phyloP scores from a whole-genome alignment of 2,888 invertebrate species.

The Eupithecia subfuscata region DNA sequence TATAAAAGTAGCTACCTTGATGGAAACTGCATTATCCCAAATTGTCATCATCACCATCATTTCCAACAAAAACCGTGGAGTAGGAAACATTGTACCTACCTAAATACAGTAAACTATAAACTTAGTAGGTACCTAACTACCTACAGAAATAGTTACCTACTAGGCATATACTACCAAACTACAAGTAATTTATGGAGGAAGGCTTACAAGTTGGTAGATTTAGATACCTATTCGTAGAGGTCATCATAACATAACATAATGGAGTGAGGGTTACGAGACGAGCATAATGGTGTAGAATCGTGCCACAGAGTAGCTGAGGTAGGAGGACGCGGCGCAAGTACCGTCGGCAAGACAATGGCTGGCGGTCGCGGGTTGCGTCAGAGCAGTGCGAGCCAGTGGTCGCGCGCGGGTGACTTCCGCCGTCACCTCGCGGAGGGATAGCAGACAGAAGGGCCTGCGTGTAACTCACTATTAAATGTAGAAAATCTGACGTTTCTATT shows the following conservation, averaged over 20 bases:
- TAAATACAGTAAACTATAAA: too few relatives aligned
- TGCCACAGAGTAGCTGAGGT: slow-evolving; percentile 7
- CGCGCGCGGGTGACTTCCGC: slow-evolving; percentile 61
- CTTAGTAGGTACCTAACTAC: too few relatives aligned
- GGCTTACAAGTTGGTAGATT: not conserved
- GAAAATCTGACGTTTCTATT: not conserved
- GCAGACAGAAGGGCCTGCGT: slow-evolving; percentile 22
- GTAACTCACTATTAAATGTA: slow-evolving; percentile 17
- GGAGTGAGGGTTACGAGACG: not conserved
- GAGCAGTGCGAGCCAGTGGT: slow-evolving; percentile 19
- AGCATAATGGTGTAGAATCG: slow-evolving; percentile 6
- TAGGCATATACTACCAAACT: too few relatives aligned
- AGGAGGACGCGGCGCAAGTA: slow-evolving; percentile 41
- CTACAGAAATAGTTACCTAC: too few relatives aligned
- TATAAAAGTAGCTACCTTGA: too few relatives aligned
- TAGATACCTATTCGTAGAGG: not conserved
- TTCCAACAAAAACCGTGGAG: too few relatives aligned
- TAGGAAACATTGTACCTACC: too few relatives aligned
- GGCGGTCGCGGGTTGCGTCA: slow-evolving; percentile 54
- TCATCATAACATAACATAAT: not conserved
- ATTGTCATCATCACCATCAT: too few relatives aligned
- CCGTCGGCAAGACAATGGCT: slow-evolving; percentile 61
- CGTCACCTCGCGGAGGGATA: slow-evolving; percentile 53
- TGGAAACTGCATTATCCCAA: too few relatives aligned
- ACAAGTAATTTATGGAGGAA: not conserved